Conservation (phyloP, 64 coral and sea anemone species). For the Orbicella faveolata region DNA sequence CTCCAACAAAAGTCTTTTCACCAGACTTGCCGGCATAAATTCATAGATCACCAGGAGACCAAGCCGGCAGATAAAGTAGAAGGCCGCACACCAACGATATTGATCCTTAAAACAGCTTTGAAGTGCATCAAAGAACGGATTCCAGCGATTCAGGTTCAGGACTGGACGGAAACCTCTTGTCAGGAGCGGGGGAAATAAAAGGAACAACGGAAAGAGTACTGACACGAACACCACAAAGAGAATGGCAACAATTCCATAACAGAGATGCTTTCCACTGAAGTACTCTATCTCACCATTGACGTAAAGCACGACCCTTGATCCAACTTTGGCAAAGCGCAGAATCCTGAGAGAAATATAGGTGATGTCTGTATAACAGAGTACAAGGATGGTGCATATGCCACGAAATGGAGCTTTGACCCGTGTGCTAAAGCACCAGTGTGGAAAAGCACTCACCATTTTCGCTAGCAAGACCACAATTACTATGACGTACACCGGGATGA, state of each 20-base stretch:
- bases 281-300: constrained; percentile 37
- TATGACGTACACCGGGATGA: constrained; percentile 26
- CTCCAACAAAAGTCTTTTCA: constrained; percentile 43
- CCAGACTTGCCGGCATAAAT: constrained; percentile 1
- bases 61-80: constrained; percentile 73
- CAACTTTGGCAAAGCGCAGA: constrained; percentile 33
- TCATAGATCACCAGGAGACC: constrained; percentile 27
- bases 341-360: constrained; percentile 74
- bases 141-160: constrained; percentile 19
- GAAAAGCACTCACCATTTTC: constrained; percentile 18
- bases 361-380: constrained; percentile 79
- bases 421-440: constrained; percentile 58
- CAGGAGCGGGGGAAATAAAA: constrained; percentile 28
- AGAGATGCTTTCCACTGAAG: constrained; percentile 61
- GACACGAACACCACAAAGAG: not conserved
- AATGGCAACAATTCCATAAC: constrained; percentile 50
- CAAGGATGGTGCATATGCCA: constrained; percentile 75
- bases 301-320: constrained; percentile 31
- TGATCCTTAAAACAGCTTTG: constrained; percentile 69
- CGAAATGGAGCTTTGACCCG: constrained; percentile 56
- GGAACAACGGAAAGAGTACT: constrained; percentile 44
- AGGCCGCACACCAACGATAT: constrained; percentile 66
- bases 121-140: constrained; percentile 18
- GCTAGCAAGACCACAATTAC: constrained; percentile 10
- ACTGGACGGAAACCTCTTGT: constrained; percentile 16